A percentile compares a stretch with the other conserved stretches of the same genome.
Conservation (phyloP, 37 sponge, comb jelly and placozoan genomes). For the Diacarnus erythraeanus region DNA sequence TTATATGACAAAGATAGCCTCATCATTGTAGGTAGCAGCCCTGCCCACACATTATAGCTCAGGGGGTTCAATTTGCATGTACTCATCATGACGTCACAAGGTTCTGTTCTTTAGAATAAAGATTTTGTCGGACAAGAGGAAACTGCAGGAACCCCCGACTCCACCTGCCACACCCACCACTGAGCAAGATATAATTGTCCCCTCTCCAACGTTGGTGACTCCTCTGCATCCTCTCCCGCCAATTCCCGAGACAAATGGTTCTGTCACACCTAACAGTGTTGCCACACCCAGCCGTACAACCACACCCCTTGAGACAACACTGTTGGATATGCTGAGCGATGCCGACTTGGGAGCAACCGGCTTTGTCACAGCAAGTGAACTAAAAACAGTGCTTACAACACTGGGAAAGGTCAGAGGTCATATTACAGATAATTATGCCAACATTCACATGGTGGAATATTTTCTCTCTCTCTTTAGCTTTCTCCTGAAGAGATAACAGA, state of each 20-base stretch:
- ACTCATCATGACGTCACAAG: not conserved
- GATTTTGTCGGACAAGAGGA: constrained; percentile 12
- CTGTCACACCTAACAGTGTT: constrained; percentile 1
- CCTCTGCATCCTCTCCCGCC: not conserved
- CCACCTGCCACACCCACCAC: not conserved
- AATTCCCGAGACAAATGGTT: not conserved
- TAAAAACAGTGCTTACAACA: constrained; percentile 17
- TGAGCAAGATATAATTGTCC: not conserved
- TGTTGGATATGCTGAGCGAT: constrained; percentile 20
- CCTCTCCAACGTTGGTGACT: not conserved
- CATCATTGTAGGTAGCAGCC: too few relatives aligned
- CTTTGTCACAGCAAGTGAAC: constrained; percentile 51
- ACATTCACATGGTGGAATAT: not conserved
- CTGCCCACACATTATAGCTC: too few relatives aligned
- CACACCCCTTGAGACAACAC: constrained; percentile 27
- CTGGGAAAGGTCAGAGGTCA: not conserved
- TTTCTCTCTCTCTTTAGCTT: constrained; percentile 1
- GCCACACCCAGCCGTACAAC: not conserved
- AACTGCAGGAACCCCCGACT: not conserved
- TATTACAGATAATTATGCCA: not conserved
- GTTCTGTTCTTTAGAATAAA: constrained; percentile 11
- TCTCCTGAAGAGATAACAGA: constrained; percentile 11
- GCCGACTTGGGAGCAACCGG: constrained; percentile 65
- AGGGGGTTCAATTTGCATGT: too few relatives aligned
- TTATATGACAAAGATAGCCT: too few relatives aligned